Conservation (phyloP, 2,888 invertebrate species). For the Strigamia transsilvanica region DNA sequence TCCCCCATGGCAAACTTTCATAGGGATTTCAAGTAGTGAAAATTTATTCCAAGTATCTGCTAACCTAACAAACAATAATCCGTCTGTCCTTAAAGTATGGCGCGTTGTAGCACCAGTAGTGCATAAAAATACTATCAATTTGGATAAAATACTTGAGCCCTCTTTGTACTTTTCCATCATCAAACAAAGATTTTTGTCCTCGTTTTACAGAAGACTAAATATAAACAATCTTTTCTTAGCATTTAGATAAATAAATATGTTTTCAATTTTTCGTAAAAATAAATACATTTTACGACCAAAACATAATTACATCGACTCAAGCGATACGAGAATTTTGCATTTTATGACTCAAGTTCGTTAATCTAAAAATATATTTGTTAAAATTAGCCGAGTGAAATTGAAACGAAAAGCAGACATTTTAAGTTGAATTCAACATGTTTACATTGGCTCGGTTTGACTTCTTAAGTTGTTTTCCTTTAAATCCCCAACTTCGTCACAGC, state of each 20-base stretch:
- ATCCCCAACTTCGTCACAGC: background rate
- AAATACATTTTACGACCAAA: too few species aligned
- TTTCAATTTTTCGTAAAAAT: too few species aligned
- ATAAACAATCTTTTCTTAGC: too few species aligned
- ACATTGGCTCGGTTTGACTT: too few species aligned
- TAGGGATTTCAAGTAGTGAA: background rate
- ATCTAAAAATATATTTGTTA: conserved; percentile 2
- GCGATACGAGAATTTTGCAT: background rate
- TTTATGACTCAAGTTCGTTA: background rate
- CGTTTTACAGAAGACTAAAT: too few species aligned
- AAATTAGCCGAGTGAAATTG: background rate
- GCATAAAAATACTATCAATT: too few species aligned
- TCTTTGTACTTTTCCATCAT: too few species aligned
- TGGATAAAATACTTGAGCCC: too few species aligned
- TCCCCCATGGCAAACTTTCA: background rate
- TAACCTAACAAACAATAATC: background rate
- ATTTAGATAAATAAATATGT: too few species aligned
- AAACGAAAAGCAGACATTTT: background rate
- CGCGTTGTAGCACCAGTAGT: background rate
- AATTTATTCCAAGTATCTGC: conserved; percentile 7
- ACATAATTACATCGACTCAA: background rate
- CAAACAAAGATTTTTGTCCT: too few species aligned
- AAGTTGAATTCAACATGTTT: background rate
- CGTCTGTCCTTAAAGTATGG: background rate
- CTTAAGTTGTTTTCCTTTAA: background rate